Percentiles rank a stretch among this genome's conserved stretches.
Conservation (phyloP, 1,140 invertebrate species). For the Brachionus rubens region DNA sequence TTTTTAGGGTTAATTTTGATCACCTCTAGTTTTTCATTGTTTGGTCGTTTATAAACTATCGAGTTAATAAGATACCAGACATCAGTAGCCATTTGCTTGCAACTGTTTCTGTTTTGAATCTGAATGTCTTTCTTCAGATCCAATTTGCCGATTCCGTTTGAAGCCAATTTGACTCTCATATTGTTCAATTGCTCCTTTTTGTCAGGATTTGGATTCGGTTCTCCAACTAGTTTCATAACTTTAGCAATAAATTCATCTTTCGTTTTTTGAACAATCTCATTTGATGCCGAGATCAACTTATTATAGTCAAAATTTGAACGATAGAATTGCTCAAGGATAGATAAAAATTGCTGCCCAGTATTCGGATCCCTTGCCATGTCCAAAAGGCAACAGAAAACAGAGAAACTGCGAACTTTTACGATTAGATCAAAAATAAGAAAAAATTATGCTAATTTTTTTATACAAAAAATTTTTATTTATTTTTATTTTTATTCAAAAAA, state of each 20-base stretch:
- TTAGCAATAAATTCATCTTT: background rate
- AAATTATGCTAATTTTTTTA: too few relatives aligned
- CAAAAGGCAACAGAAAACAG: too few relatives aligned
- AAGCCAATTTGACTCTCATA: background rate
- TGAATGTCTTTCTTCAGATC: background rate
- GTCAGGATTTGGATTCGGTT: background rate
- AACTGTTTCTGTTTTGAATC: background rate
- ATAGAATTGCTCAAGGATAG: background rate
- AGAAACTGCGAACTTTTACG: too few relatives aligned
- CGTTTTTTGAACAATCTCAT: background rate
- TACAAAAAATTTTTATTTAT: too few relatives aligned
- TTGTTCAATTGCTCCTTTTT: background rate
- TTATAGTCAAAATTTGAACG: background rate
- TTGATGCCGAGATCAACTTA: background rate
- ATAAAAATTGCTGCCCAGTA: background rate
- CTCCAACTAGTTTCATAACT: background rate
- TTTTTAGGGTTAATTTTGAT: background rate
- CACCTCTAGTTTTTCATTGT: background rate
- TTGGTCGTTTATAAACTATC: background rate
- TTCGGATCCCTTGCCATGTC: background rate
- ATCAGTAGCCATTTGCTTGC: background rate
- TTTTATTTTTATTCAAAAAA: too few relatives aligned
- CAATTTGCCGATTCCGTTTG: background rate
- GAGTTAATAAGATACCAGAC: background rate
- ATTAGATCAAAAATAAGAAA: too few relatives aligned